Evolutionary conservation across 2,797 vertebrate species (phyloP).

Genomic region (Melanotaenia parkinsoni): DNA sequence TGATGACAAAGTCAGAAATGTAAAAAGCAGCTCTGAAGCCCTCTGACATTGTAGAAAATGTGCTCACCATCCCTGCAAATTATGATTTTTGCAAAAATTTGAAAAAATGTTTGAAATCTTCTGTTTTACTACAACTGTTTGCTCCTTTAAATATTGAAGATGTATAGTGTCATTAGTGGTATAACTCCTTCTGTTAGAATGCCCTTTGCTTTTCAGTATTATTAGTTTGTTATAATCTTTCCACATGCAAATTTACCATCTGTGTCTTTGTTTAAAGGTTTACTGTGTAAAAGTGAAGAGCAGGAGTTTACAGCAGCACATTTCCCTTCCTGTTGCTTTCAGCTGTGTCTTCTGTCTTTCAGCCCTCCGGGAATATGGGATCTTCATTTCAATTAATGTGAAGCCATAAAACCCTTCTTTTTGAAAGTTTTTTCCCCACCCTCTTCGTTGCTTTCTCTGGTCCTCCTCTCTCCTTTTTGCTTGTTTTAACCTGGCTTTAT

Average conservation of each 20-base stretch:
- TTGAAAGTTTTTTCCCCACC: constrained; percentile 60
- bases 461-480: constrained; percentile 66
- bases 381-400: constrained; percentile 78
- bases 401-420: constrained; percentile 75
- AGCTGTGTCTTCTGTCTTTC: constrained; percentile 68
- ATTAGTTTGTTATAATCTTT: constrained; percentile 23
- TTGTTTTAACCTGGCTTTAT: constrained; percentile 76
- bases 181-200: constrained; percentile 10
- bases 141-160: constrained; percentile 4
- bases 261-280: constrained; percentile 38
- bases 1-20: constrained; percentile 72
- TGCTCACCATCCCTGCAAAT: constrained; percentile 36
- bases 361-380: constrained; percentile 70
- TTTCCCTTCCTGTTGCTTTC: constrained; percentile 63
- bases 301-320: constrained; percentile 78
- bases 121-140: constrained; percentile 1
- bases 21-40: constrained; percentile 56
- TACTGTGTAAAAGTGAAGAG: constrained; percentile 62
- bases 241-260: constrained; percentile 23
- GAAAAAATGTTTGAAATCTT: constrained; percentile 8
- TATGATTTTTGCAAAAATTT: constrained; percentile 1
- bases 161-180: not conserved
- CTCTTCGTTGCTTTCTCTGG: constrained; percentile 65
- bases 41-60: constrained; percentile 33
- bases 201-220: constrained; percentile 15